phyloP scores from a whole-genome alignment of 2,888 invertebrate species.

The Tetropium fuscum region DNA sequence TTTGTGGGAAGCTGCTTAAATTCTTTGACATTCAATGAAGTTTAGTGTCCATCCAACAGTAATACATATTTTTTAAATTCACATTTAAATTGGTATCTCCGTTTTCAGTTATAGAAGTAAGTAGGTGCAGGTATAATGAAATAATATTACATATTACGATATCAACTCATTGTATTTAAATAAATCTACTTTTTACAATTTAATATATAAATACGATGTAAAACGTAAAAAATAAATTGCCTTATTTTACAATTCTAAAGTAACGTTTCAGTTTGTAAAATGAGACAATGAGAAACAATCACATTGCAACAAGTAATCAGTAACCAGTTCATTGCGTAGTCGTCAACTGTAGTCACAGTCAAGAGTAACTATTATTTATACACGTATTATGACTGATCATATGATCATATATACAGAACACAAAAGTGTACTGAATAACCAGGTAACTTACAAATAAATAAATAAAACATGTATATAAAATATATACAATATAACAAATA shows the following conservation, averaged over 20 bases:
- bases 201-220: background rate
- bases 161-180: background rate
- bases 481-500: background rate
- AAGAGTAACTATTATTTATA: background rate
- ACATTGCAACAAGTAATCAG: background rate
- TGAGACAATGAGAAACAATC: background rate
- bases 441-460: background rate
- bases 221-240: background rate
- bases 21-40: too few relatives aligned
- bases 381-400: background rate
- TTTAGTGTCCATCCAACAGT: too few relatives aligned
- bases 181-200: background rate
- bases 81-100: too few relatives aligned
- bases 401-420: background rate
- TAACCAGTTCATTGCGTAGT: slow-evolving; percentile 2
- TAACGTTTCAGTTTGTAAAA: slow-evolving; percentile 1
- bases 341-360: background rate
- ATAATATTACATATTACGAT: too few relatives aligned
- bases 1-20: too few relatives aligned
- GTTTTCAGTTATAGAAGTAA: too few relatives aligned
- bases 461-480: background rate
- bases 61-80: too few relatives aligned
- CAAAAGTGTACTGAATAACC: too few relatives aligned
- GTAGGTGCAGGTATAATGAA: too few relatives aligned
- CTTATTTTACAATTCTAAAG: background rate